Percentiles rank a stretch among this genome's conserved stretches.
phyloP scores from a whole-genome alignment of 2,797 vertebrate species.

The Urophycis tenuis region DNA sequence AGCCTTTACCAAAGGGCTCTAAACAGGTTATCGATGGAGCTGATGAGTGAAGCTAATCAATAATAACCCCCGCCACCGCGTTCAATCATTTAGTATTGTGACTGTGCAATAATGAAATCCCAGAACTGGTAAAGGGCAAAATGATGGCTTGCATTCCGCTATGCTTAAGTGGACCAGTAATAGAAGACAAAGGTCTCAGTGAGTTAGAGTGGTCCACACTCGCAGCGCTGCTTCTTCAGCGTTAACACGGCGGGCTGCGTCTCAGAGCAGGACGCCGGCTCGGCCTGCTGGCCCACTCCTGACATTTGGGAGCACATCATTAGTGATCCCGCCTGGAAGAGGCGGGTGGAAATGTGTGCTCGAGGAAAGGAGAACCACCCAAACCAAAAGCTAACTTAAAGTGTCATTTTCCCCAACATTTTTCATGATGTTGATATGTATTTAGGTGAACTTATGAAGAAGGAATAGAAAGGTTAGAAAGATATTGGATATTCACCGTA shows the following conservation, averaged over 20 bases:
- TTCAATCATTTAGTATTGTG: conserved; percentile 26
- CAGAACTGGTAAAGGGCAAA: conserved; percentile 17
- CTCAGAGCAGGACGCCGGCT: conserved; percentile 28
- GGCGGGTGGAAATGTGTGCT: too few species aligned
- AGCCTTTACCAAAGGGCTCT: not conserved
- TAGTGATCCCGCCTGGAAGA: conserved; percentile 14
- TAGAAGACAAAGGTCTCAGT: not conserved
- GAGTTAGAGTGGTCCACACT: not conserved
- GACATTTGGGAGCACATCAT: conserved; percentile 51
- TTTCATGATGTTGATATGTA: too few species aligned
- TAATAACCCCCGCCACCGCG: conserved; percentile 6
- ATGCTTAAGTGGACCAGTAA: not conserved
- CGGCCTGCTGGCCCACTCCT: conserved; percentile 50
- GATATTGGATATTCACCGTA: too few species aligned
- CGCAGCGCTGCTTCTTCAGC: not conserved
- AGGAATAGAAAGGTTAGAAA: too few species aligned
- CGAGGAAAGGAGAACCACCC: too few species aligned
- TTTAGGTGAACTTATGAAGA: too few species aligned
- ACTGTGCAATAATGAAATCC: conserved; percentile 23
- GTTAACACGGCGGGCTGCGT: conserved; percentile 5
- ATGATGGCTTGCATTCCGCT: not conserved
- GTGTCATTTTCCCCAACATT: too few species aligned
- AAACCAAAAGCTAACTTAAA: too few species aligned
- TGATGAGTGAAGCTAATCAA: not conserved
- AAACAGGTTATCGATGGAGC: conserved; percentile 7